A percentile compares a stretch with the other conserved stretches of the same genome.
These are phyloP conservation scores for Neodiprion fabricii DNA, from an alignment of 1,140 invertebrate genomes.

Conservation along the genomic window DNA sequence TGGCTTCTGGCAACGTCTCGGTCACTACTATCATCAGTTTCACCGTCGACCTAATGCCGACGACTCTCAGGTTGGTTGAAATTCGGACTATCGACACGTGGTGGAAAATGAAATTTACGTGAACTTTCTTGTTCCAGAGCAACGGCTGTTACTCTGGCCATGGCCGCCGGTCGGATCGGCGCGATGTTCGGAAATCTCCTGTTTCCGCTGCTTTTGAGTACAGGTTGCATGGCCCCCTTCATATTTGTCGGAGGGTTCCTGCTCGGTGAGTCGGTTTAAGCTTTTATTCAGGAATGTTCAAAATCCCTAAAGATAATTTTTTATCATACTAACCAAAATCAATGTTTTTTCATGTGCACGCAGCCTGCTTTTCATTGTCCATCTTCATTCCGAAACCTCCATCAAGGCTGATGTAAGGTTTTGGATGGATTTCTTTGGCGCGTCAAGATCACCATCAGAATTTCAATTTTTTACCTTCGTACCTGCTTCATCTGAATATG, in stretches of 20 bases:
- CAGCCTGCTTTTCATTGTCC: background rate
- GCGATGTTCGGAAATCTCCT: conserved; percentile 34
- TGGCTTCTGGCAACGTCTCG: background rate
- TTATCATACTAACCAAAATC: background rate
- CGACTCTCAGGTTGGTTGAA: conserved; percentile 40
- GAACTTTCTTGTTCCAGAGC: conserved; percentile 34
- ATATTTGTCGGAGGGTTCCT: background rate
- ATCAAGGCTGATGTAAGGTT: conserved; percentile 12
- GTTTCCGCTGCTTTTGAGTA: conserved; percentile 33
- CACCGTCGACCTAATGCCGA: conserved; percentile 52
- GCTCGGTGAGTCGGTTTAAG: background rate
- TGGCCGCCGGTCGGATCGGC: conserved; percentile 35
- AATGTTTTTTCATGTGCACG: background rate
- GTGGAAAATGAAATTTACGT: too few species aligned
- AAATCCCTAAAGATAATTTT: too few species aligned
- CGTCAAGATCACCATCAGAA: background rate
- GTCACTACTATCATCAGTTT: conserved; percentile 40
- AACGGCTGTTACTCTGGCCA: conserved; percentile 35
- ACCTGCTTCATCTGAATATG: background rate
- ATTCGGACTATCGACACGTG: background rate
- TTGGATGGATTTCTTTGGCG: background rate
- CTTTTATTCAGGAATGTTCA: too few species aligned
- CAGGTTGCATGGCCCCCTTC: conserved; percentile 26
- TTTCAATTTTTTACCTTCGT: background rate
- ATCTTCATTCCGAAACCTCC: background rate